These are phyloP conservation scores for Lepus timidus DNA, from an alignment of 2,113 vertebrate species.

Conservation along the genomic window DNA sequence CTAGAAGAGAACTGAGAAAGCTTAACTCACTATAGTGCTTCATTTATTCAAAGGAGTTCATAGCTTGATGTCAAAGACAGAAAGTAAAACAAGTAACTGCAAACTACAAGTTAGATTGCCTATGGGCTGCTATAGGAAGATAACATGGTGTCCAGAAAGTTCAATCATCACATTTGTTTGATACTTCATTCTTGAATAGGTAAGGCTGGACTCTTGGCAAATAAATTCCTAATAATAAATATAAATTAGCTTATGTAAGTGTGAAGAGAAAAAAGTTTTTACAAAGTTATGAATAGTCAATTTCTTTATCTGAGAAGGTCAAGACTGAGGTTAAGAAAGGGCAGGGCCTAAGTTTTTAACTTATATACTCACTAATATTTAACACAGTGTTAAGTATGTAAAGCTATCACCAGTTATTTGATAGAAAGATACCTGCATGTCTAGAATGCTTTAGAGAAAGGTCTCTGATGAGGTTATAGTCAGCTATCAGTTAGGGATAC, in stretches of 20 bases:
- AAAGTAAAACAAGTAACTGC: neutral
- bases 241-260: neutral
- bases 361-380: neutral
- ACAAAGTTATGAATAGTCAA: neutral
- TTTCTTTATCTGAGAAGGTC: neutral
- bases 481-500: neutral
- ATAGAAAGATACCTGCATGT: neutral
- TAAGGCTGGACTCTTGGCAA: neutral
- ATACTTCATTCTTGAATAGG: neutral
- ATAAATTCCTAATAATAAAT: neutral
- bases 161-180: neutral
- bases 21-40: neutral
- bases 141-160: neutral
- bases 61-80: neutral
- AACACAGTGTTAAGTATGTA: neutral
- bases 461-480: neutral
- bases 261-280: neutral
- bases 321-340: neutral
- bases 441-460: neutral
- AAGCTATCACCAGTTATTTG: neutral
- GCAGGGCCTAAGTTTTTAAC: neutral
- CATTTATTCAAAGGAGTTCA: neutral
- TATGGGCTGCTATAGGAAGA: neutral
- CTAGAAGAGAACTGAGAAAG: conserved; percentile 22
- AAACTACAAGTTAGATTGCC: neutral